Evolutionary conservation across 1,140 invertebrate species (phyloP).

Genomic region (Sesamia nonagrioides): DNA sequence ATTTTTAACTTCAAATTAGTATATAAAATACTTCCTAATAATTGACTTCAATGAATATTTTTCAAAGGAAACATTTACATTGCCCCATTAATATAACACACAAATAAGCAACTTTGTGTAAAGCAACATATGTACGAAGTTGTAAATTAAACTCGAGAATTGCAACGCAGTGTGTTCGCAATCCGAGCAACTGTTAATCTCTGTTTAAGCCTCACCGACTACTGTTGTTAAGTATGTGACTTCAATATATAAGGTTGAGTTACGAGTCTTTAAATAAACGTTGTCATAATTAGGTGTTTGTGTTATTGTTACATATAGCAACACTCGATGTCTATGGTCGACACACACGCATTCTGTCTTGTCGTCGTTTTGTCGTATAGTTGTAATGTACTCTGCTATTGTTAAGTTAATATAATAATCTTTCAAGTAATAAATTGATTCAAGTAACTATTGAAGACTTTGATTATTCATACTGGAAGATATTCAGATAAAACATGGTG

Average conservation of each 20-base stretch:
- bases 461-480: too few relatives aligned
- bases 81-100: conserved; percentile 28
- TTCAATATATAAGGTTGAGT: conserved; percentile 23
- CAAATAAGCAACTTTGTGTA: conserved; percentile 17
- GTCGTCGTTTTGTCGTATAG: too few relatives aligned
- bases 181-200: conserved; percentile 50
- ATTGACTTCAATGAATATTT: neutral
- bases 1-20: too few relatives aligned
- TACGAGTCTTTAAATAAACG: conserved; percentile 17
- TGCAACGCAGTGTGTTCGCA: conserved; percentile 49
- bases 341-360: too few relatives aligned
- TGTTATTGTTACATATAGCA: too few relatives aligned
- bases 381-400: too few relatives aligned
- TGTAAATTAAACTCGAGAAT: conserved; percentile 50
- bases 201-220: conserved; percentile 50
- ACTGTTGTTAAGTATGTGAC: conserved; percentile 46
- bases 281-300: neutral
- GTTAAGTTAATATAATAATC: too few relatives aligned
- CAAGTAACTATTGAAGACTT: too few relatives aligned
- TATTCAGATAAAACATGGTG: too few relatives aligned
- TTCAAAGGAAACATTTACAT: conserved; percentile 22
- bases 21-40: too few relatives aligned
- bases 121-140: conserved; percentile 36
- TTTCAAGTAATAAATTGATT: too few relatives aligned
- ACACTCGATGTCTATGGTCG: too few relatives aligned